These are phyloP conservation scores for Amphilophus citrinellus DNA, from an alignment of 2,113 vertebrate genomes.

Conservation along the genomic window DNA sequence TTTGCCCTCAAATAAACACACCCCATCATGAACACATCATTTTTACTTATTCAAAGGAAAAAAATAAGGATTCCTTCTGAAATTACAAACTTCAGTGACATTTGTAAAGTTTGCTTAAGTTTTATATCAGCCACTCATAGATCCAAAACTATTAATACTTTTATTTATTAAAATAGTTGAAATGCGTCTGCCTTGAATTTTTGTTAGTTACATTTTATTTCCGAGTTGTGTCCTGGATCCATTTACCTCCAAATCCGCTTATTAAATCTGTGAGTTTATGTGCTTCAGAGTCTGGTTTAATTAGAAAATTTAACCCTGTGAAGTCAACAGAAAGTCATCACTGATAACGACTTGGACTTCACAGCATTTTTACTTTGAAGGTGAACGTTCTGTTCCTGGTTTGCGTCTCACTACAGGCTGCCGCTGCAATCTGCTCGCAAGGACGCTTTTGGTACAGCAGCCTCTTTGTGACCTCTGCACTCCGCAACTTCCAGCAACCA, in stretches of 20 bases:
- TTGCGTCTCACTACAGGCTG: no score
- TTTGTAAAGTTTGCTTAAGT: neutral
- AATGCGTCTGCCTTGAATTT: no score
- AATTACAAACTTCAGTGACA: neutral
- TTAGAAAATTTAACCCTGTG: neutral
- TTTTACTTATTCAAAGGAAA: neutral
- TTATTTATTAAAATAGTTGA: no score
- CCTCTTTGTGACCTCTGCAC: neutral
- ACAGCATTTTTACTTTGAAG: no score
- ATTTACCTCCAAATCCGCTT: neutral
- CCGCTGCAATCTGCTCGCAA: no score
- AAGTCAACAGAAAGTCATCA: neutral
- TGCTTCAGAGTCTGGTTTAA: neutral
- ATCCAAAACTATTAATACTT: neutral
- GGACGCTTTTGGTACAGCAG: no score
- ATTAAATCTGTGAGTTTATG: neutral
- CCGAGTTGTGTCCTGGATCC: no score
- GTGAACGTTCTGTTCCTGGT: no score
- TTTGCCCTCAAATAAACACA: neutral
- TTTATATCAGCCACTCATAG: neutral
- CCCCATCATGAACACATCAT: neutral
- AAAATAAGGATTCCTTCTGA: neutral
- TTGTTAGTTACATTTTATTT: no score
- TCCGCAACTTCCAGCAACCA: neutral
- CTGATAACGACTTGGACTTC: neutral